phyloP scores from a whole-genome alignment of 2,797 vertebrate genomes.

The Anableps anableps region DNA sequence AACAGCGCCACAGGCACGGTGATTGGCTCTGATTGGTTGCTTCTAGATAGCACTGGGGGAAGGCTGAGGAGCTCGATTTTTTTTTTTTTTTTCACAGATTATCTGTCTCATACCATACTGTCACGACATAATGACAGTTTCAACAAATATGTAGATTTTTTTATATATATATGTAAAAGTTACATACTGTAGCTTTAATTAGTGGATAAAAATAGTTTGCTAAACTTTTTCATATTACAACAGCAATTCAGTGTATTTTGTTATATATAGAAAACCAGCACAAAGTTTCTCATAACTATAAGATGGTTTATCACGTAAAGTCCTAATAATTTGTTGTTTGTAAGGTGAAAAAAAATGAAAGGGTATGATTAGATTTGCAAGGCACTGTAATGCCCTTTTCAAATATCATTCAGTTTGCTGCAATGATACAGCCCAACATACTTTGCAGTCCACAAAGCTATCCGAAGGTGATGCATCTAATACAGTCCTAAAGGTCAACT shows the following conservation, averaged over 20 bases:
- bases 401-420: background rate
- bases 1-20: too few relatives aligned
- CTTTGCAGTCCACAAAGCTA: constrained; percentile 18
- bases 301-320: background rate
- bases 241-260: background rate
- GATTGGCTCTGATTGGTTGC: too few relatives aligned
- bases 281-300: background rate
- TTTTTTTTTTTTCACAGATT: too few relatives aligned
- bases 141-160: too few relatives aligned
- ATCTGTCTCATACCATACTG: too few relatives aligned
- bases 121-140: too few relatives aligned
- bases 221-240: background rate
- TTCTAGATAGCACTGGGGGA: too few relatives aligned
- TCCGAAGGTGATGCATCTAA: background rate
- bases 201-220: background rate
- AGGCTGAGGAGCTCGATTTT: too few relatives aligned
- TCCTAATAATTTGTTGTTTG: background rate
- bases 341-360: background rate
- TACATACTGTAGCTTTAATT: background rate
- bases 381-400: background rate
- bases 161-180: too few relatives aligned
- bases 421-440: background rate
- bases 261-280: too few relatives aligned
- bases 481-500: constrained; percentile 35
- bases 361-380: background rate